Percentiles rank a stretch among this genome's conserved stretches.
phyloP scores from a whole-genome alignment of 2,888 invertebrate species.

The Aspidapion aeneum region DNA sequence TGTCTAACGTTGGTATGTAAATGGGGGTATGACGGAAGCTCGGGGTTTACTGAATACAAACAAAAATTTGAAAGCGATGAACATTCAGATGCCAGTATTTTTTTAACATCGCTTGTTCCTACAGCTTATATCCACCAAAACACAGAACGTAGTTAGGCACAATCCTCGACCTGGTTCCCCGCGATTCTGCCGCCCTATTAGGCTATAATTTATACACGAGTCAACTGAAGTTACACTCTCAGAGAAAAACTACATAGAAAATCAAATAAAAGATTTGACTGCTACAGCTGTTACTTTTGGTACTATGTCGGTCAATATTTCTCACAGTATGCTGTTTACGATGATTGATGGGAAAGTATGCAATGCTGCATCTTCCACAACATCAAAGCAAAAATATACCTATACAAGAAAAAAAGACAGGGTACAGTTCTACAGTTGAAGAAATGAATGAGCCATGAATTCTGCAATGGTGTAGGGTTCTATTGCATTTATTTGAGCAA shows the following conservation, averaged over 20 bases:
- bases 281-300: background rate
- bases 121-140: background rate
- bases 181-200: background rate
- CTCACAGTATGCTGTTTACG: slow-evolving; percentile 7
- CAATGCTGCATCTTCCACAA: background rate
- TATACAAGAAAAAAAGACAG: no score
- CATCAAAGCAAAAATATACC: slow-evolving; percentile 9
- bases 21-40: slow-evolving; percentile 19
- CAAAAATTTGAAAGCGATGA: slow-evolving; percentile 15
- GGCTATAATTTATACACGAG: background rate
- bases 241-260: background rate
- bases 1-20: slow-evolving; percentile 16
- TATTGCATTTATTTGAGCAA: no score
- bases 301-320: background rate
- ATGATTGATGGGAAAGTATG: background rate
- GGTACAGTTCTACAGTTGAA: no score
- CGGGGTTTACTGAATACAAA: slow-evolving; percentile 19
- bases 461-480: no score
- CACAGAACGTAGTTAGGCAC: background rate
- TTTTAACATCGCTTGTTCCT: background rate
- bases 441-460: no score
- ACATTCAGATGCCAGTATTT: slow-evolving; percentile 10
- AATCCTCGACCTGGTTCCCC: background rate
- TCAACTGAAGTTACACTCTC: background rate
- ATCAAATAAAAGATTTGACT: background rate